Evolutionary conservation across 2,113 vertebrate genomes (phyloP).

Genomic region (Cyanoliseus patagonus): DNA sequence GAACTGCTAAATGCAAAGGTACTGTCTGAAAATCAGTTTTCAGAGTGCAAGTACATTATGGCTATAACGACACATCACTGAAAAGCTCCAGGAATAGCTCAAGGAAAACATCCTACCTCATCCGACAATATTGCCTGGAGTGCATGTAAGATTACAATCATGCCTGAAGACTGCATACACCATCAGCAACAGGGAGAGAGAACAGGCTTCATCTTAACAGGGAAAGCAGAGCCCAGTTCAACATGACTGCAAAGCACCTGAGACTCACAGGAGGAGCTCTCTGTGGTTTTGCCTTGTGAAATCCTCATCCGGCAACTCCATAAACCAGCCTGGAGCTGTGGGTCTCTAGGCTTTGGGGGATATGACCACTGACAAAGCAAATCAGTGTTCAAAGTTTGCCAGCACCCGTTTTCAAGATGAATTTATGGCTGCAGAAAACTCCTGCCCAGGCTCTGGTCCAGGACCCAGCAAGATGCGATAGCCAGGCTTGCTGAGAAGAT

Average conservation of each 20-base stretch:
- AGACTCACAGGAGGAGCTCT: not conserved
- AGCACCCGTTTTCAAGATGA: not conserved
- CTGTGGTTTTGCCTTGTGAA: not conserved
- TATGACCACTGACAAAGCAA: not conserved
- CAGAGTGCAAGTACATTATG: not conserved
- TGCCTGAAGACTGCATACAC: not conserved
- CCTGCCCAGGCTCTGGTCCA: not conserved
- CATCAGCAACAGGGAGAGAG: not conserved
- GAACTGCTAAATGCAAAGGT: not conserved
- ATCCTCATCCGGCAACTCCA: not conserved
- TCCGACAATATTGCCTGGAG: not conserved
- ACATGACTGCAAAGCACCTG: rapidly evolving
- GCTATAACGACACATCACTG: not conserved
- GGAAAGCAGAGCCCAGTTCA: not conserved
- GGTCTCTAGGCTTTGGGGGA: not conserved
- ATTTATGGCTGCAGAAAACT: not conserved
- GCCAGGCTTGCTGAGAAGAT: no score
- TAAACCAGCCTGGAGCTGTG: not conserved
- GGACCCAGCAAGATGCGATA: rapidly evolving
- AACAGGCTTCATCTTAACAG: not conserved
- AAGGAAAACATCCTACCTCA: not conserved
- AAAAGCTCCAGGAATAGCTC: not conserved
- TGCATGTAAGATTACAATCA: not conserved
- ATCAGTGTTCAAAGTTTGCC: not conserved
- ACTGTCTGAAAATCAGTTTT: not conserved